Percentiles rank a stretch among this genome's conserved stretches.
Evolutionary conservation across 2,113 vertebrate genomes (phyloP).

Genomic region (Gasterosteus nipponicus): DNA sequence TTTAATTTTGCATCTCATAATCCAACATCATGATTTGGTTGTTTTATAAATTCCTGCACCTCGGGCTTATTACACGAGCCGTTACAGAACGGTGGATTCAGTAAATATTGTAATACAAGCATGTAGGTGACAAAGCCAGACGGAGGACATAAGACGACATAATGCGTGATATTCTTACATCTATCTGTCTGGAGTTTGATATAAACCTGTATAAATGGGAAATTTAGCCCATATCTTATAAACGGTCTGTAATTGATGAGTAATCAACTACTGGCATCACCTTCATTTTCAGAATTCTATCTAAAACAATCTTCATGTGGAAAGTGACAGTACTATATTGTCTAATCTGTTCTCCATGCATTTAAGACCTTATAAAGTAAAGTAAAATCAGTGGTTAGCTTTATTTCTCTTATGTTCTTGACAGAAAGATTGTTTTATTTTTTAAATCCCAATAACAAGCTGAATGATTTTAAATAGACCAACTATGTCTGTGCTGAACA

Average conservation of each 20-base stretch:
- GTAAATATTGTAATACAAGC: slow-evolving; percentile 1
- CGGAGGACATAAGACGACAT: neutral
- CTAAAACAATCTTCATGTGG: neutral
- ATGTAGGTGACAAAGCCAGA: neutral
- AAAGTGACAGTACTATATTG: neutral
- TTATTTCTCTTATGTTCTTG: neutral
- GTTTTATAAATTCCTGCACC: slow-evolving; percentile 14
- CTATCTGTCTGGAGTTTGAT: neutral
- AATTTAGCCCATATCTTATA: neutral
- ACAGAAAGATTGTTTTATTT: neutral
- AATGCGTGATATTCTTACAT: neutral
- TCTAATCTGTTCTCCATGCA: neutral
- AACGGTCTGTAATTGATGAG: neutral
- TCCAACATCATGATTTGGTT: neutral
- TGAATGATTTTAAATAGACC: slow-evolving; percentile 7
- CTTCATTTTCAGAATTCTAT: neutral
- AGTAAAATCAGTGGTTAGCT: neutral
- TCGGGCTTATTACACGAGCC: neutral
- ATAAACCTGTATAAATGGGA: neutral
- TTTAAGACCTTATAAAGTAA: neutral
- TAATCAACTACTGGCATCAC: neutral
- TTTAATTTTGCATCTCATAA: neutral
- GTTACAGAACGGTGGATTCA: neutral
- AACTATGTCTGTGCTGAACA: neutral
- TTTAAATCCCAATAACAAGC: neutral